Evolutionary conservation across 2,888 invertebrate species (phyloP), one percentile per base, ranked within the genome.

Genomic region (Odontocerum albicorne): DNA sequence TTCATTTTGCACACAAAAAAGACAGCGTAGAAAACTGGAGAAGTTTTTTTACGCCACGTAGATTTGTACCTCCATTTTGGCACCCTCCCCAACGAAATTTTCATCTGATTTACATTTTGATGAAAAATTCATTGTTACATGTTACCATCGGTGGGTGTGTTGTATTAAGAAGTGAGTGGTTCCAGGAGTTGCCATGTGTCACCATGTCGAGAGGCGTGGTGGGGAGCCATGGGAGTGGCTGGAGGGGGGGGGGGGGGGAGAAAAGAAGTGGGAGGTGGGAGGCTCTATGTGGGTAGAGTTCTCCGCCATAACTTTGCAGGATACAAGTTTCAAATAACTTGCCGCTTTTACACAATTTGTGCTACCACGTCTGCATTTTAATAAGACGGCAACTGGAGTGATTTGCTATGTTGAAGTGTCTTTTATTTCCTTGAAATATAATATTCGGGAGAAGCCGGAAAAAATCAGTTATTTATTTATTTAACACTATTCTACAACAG

Each of bases 301-400:
- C 45, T 45, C 12, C 45, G 22, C 16, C 32, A 16, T 35, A 43
- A 43, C 43, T 43, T 43, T 40, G 27, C 39, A 10, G 21, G 35
- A 13, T 39, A 22, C 10, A 44, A 47, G 46, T 42, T 47, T 45
- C 45, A 40, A 46, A 51, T 51, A 43, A 51, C 51, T 51, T 35
- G 43, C 43, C 43, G 51, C 43, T 44, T 44, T 51, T 44, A 43
- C 51, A 44, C 51, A 40, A 40, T 40, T 33, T 40, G 43, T 21
- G 51, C 32, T 42, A 51, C 44, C 36, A 43, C 20, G 51, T 51
- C 51, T 51, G 51, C 51, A 51, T 51, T 43, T 35, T 51, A 51
- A 51, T 51, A 32, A 50, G 50, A 38, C 36, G 10, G n/a, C 16
- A n/a, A n/a, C n/a, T 10, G 27, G 27, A 27, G 27, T 27, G 27